Evolutionary conservation across 2,113 vertebrate species (phyloP).

Genomic region (Protobothrops mucrosquamatus): DNA sequence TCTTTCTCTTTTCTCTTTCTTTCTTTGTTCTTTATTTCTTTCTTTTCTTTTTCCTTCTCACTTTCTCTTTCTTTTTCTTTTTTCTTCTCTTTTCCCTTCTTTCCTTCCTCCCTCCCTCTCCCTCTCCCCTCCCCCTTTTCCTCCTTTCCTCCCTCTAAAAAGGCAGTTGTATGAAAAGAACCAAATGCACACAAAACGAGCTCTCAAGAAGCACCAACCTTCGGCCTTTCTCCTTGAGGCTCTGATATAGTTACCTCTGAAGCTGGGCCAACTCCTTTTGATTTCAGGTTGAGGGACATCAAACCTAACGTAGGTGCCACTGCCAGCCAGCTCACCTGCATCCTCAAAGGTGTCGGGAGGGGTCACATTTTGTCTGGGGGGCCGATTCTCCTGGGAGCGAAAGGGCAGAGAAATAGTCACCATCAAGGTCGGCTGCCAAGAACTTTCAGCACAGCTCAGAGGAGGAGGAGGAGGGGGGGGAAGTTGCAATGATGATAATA

Average conservation of each 20-base stretch:
- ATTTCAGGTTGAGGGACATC: constrained; percentile 80
- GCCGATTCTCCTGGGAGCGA: constrained; percentile 73
- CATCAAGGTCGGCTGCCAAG: not conserved
- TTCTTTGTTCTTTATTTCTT: no score
- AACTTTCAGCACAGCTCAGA: not conserved
- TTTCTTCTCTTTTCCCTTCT: no score
- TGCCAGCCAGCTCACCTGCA: constrained; percentile 69
- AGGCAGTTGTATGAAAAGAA: not conserved
- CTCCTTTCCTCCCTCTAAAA: not conserved
- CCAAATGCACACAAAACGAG: not conserved
- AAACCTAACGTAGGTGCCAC: constrained; percentile 83
- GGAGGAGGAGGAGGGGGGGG: not conserved
- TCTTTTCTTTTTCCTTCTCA: no score
- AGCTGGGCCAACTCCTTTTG: constrained; percentile 85
- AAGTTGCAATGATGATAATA: not conserved
- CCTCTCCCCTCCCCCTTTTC: not conserved
- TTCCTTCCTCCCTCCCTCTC: no score
- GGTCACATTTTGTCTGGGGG: constrained; percentile 31
- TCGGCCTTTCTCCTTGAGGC: not conserved
- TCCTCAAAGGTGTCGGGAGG: constrained; percentile 68
- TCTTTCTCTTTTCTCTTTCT: no score
- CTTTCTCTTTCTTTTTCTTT: no score
- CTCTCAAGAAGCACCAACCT: no score
- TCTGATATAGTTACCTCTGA: constrained; percentile 73
- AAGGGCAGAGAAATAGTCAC: not conserved